Conservation (phyloP, 35 echinoderm and acorn worm genomes). For the Patiria miniata region DNA sequence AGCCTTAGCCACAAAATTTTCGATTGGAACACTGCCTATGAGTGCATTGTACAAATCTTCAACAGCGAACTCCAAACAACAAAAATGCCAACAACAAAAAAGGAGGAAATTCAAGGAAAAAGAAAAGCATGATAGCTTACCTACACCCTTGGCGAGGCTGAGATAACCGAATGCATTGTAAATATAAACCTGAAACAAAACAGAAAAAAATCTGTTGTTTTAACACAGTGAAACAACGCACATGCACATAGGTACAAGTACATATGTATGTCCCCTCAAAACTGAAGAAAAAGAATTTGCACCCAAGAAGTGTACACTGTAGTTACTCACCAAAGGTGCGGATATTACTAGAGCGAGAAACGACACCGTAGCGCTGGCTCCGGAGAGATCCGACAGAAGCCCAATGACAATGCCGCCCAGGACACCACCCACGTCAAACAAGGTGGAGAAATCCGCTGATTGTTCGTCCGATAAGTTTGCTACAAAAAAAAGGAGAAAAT, state of each 20-base stretch:
- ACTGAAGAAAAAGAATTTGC: no score
- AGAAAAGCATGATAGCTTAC: conserved; percentile 13
- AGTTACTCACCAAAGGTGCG: conserved; percentile 80
- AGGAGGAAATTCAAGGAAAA: no score
- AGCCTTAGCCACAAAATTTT: no score
- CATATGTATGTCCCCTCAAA: no score
- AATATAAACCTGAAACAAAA: conserved; percentile 72
- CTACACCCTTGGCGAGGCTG: neutral
- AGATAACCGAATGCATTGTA: conserved; percentile 73
- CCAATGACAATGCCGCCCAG: conserved; percentile 86
- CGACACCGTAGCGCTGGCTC: conserved; percentile 68
- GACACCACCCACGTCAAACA: conserved; percentile 94
- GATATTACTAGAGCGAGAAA: conserved; percentile 70
- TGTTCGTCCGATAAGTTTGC: conserved; percentile 51
- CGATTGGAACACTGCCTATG: no score
- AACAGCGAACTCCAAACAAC: no score
- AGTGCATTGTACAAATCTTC: no score
- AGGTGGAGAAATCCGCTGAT: conserved; percentile 79
- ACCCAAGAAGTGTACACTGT: no score
- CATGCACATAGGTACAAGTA: neutral
- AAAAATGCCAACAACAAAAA: no score
- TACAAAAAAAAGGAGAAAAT: conserved; percentile 21
- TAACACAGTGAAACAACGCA: neutral
- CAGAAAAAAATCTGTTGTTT: neutral
- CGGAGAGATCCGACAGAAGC: conserved; percentile 68